Conservation (phyloP, 2,888 invertebrate genomes). For the Temnothorax ravouxi region DNA sequence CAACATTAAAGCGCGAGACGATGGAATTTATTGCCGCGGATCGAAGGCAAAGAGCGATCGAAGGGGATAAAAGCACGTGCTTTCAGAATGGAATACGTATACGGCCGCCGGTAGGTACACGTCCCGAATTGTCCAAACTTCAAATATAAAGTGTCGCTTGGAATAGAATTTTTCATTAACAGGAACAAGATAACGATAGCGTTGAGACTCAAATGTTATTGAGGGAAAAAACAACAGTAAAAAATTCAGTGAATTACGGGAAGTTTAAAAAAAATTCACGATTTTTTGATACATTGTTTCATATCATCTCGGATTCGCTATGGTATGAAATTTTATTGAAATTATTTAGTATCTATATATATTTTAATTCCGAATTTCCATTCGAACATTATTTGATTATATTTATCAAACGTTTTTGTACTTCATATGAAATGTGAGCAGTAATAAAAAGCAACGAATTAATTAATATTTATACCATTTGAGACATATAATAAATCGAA, state of each 20-base stretch:
- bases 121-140: neutral
- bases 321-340: neutral
- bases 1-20: slow-evolving; percentile 14
- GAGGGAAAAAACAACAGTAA: neutral
- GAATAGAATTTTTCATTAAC: neutral
- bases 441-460: neutral
- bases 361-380: neutral
- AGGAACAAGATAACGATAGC: neutral
- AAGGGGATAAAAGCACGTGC: neutral
- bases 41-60: neutral
- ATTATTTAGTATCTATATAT: neutral
- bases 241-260: neutral
- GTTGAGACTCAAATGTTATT: neutral
- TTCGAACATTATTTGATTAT: neutral
- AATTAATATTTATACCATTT: neutral
- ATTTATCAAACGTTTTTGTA: neutral
- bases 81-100: neutral
- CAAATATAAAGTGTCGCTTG: neutral
- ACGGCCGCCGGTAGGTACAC: neutral
- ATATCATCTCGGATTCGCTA: neutral
- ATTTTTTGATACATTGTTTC: neutral
- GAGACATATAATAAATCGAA: slow-evolving; percentile 8
- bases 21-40: slow-evolving; percentile 31
- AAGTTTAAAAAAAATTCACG: neutral
- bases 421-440: neutral